Percentiles rank a stretch among this genome's conserved stretches.
Conservation (phyloP, 2,113 vertebrate genomes). For the Caranx melampygus region DNA sequence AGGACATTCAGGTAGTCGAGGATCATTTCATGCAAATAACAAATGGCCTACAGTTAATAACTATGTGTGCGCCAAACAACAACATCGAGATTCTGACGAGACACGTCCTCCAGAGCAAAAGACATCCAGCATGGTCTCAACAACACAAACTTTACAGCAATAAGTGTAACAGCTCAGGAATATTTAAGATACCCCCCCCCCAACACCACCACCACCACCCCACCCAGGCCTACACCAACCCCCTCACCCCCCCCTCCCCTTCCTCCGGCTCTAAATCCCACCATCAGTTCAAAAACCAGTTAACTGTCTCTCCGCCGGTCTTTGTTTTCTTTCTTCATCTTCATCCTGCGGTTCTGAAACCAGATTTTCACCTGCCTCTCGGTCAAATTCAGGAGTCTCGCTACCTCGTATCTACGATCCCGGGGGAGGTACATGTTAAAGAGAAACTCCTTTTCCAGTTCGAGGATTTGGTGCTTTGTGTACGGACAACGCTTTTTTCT, state of each 20-base stretch:
- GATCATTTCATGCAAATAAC: conserved; percentile 72
- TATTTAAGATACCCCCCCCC: conserved; percentile 32
- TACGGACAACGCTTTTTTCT: conserved; percentile 98
- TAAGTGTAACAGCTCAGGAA: conserved; percentile 73
- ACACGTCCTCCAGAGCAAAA: conserved; percentile 82
- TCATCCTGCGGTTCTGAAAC: conserved; percentile 99
- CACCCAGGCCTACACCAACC: neutral
- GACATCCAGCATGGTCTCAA: conserved; percentile 77
- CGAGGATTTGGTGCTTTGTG: conserved; percentile 96
- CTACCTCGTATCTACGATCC: conserved; percentile 97
- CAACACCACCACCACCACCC: neutral
- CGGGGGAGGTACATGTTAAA: conserved; percentile 99
- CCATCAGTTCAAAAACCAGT: conserved; percentile 63
- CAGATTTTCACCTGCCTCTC: conserved; percentile 99
- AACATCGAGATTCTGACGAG: conserved; percentile 87
- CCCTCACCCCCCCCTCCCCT: neutral
- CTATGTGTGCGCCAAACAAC: conserved; percentile 81
- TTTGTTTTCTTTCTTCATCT: conserved; percentile 99
- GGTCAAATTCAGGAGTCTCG: conserved; percentile 94
- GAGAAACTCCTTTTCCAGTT: conserved; percentile 98
- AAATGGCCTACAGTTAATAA: conserved; percentile 31
- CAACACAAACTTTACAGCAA: conserved; percentile 87
- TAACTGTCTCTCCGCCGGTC: conserved; percentile 93
- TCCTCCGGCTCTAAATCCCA: conserved; percentile 27
- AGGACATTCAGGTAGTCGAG: conserved; percentile 83